Base-by-base conservation (phyloP, 1,140 invertebrate genomes). In the Sarcophaga peregrina region DNA sequence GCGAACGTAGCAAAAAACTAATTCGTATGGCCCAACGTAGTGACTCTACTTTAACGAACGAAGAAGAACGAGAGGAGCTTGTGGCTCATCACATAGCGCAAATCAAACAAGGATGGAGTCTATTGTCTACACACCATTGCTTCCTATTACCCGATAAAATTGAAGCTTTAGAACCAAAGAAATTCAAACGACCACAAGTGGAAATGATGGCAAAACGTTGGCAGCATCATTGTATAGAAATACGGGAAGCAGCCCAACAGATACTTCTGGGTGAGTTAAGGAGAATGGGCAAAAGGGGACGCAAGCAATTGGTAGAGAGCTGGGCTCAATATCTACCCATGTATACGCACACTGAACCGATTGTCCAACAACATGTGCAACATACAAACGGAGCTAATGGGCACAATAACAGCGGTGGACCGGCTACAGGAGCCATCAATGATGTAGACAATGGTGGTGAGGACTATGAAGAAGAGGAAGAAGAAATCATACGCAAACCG, bases 151-250 rank as follows among this genome's bases (percentile, higher is more conserved):
- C 98, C 0, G 98, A 99, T 86, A 97, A 96, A 91, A 94, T 96
- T 25, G 92, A 93, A 20, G 91, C 92, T 1, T 91, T 93, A 84
- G 96, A 96, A 37, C 93, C 94, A 0, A 94, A 95, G 84, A 93
- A 94, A 81, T 99, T 98, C 88, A 97, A 98, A 89, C 93, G 96
- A 25, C 97, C 98, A 0, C 95, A 97, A 91, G 96, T 99, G 0
- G 98, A 99, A 91, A 97, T 99, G 94, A 94, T 99, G 92, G 98
- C 98, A 10, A 93, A 97, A 45, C 93, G 97, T 73, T 99, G 98
- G 98, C 98, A 99, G 91, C 98, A 99, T 92, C 96, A 98, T 84
- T 99, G 98, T 91, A 93, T 99, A 8, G 98, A 99, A 92, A 97
- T 98, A 74, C 91, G 98, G 10, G 97, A 99, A 91, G 98, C 98